phyloP scores from a whole-genome alignment of 2,888 invertebrate genomes.

The Mantis religiosa region DNA sequence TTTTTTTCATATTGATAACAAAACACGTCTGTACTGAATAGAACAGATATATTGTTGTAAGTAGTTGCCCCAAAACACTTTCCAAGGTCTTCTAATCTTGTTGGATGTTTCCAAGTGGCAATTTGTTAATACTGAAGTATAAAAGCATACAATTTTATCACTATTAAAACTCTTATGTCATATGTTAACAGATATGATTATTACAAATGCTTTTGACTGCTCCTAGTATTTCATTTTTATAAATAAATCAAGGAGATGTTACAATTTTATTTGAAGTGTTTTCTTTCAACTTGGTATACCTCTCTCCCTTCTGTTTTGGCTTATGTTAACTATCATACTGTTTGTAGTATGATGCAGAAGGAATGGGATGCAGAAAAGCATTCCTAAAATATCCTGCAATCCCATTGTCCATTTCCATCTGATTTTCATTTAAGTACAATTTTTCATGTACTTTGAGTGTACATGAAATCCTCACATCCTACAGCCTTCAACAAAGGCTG shows the following conservation, averaged over 20 bases:
- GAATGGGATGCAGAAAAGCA: no score
- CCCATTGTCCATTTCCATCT: no score
- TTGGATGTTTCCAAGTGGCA: background rate
- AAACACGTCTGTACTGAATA: background rate
- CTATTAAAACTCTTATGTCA: background rate
- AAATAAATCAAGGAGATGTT: slow-evolving; percentile 4
- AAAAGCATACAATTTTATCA: background rate
- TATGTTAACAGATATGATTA: background rate
- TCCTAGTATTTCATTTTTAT: slow-evolving; percentile 4
- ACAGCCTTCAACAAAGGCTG: no score
- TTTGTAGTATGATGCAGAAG: background rate
- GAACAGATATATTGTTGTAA: background rate
- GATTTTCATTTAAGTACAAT: background rate
- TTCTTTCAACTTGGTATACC: background rate
- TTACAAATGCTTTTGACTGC: background rate
- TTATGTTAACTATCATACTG: background rate
- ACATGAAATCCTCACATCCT: background rate
- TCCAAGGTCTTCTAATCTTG: background rate
- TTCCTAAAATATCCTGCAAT: no score
- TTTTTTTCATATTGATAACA: background rate
- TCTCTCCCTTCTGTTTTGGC: background rate
- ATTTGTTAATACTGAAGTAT: background rate
- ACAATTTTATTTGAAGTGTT: background rate
- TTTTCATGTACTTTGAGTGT: background rate
- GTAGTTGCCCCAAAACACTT: background rate